Evolutionary conservation across 1,140 invertebrate species (phyloP).

Genomic region (Drosophila obscura): DNA sequence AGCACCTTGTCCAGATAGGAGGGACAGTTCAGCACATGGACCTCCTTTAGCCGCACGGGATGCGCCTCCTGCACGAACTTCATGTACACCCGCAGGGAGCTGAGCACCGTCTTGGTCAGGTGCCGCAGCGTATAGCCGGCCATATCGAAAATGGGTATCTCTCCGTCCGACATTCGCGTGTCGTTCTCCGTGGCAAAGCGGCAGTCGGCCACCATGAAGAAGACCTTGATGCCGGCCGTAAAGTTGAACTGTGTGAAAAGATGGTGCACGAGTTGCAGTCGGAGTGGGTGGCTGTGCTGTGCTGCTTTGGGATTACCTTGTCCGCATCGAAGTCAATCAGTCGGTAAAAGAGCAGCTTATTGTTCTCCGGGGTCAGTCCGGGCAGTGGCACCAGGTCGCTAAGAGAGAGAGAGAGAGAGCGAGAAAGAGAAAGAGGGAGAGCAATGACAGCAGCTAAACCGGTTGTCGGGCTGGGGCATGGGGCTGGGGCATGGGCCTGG

Average conservation of each 20-base stretch:
- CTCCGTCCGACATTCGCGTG: slow-evolving; percentile 84
- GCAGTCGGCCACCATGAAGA: slow-evolving; percentile 89
- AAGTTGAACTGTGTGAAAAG: slow-evolving; percentile 86
- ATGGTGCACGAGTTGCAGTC: background rate
- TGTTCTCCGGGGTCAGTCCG: slow-evolving; percentile 85
- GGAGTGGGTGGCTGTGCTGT: background rate
- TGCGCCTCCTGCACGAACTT: slow-evolving; percentile 90
- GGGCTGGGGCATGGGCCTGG: too few relatives aligned
- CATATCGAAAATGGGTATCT: slow-evolving; percentile 89
- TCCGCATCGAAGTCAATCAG: slow-evolving; percentile 86
- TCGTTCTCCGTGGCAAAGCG: slow-evolving; percentile 84
- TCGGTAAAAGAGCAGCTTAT: slow-evolving; percentile 87
- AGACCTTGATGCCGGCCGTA: slow-evolving; percentile 87
- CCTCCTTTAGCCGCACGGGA: slow-evolving; percentile 89
- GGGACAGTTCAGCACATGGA: slow-evolving; percentile 89
- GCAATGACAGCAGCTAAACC: slow-evolving; percentile 16
- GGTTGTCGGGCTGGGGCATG: slow-evolving; percentile 6
- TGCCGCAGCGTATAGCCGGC: slow-evolving; percentile 87
- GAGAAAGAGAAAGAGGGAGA: slow-evolving; percentile 55
- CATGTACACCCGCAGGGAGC: slow-evolving; percentile 88
- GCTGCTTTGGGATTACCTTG: slow-evolving; percentile 58
- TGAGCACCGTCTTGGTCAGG: slow-evolving; percentile 87
- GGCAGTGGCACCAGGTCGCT: slow-evolving; percentile 85
- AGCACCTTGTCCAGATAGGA: slow-evolving; percentile 87
- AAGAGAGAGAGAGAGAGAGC: slow-evolving; percentile 62